Conservation (phyloP, 1,140 invertebrate genomes). For the Ruditapes philippinarum region DNA sequence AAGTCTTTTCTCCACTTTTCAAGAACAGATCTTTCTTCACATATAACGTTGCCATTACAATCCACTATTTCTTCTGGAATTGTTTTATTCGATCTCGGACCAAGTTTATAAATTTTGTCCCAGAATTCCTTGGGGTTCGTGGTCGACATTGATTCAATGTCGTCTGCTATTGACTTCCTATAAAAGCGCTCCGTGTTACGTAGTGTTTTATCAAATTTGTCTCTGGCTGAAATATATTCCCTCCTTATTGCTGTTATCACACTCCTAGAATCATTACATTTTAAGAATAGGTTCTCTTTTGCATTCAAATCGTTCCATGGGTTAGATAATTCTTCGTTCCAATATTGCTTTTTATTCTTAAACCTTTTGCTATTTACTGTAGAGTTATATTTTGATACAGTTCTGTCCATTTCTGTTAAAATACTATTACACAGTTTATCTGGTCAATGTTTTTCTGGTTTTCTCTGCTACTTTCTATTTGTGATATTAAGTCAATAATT, state of each 20-base stretch:
- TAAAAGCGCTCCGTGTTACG: background rate
- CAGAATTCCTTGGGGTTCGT: slow-evolving; percentile 49
- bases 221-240: background rate
- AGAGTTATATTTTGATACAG: background rate
- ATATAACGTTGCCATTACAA: background rate
- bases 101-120: background rate
- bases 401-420: slow-evolving; percentile 6
- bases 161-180: background rate
- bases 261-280: background rate
- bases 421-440: slow-evolving; percentile 34
- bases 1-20: too few relatives aligned
- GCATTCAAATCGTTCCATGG: slow-evolving; percentile 32
- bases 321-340: slow-evolving; percentile 13
- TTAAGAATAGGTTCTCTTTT: slow-evolving; percentile 17
- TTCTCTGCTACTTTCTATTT: background rate
- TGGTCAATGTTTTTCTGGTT: slow-evolving; percentile 49
- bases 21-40: background rate
- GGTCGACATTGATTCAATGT: background rate
- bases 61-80: slow-evolving; percentile 21
- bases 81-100: background rate
- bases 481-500: slow-evolving; percentile 26
- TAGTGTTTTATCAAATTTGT: background rate
- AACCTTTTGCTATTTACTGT: background rate
- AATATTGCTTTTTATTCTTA: background rate
- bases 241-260: background rate